phyloP scores from a whole-genome alignment of 2,797 vertebrate species.

The Ptychobarbus kaznakovi region DNA sequence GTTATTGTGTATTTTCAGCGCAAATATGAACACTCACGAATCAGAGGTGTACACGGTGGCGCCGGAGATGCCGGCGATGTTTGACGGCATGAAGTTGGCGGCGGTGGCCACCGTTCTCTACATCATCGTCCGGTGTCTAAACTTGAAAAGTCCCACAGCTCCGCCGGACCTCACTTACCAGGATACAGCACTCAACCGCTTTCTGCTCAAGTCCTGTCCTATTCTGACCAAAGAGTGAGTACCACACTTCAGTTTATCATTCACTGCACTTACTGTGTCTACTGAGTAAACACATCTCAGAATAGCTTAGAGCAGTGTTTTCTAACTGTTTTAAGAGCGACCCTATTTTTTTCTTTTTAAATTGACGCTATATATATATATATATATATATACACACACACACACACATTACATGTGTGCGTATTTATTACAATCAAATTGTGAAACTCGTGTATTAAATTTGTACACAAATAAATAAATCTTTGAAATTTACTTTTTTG shows the following conservation, averaged over 20 bases:
- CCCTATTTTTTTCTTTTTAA: no score
- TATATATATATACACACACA: no score
- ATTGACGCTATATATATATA: no score
- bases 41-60: constrained; percentile 71
- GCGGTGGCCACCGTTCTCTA: constrained; percentile 90
- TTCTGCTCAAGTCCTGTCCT: constrained; percentile 92
- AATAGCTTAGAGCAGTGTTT: not conserved
- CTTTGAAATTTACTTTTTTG: no score
- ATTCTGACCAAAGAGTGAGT: constrained; percentile 97
- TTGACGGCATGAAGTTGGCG: constrained; percentile 87
- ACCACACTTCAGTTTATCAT: constrained; percentile 62
- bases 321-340: no score
- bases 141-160: constrained; percentile 90
- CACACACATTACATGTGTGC: no score
- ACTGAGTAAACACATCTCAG: not conserved
- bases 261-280: not conserved
- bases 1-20: constrained; percentile 13
- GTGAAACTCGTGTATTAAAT: no score
- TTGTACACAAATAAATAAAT: no score
- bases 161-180: constrained; percentile 87
- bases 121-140: constrained; percentile 91
- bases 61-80: constrained; percentile 84
- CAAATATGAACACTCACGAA: constrained; percentile 75
- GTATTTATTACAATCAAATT: no score
- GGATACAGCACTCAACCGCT: constrained; percentile 86